Evolutionary conservation across 2,797 vertebrate genomes (phyloP), one percentile per base, ranked within the genome.

Genomic region (Dipus sagitta): DNA sequence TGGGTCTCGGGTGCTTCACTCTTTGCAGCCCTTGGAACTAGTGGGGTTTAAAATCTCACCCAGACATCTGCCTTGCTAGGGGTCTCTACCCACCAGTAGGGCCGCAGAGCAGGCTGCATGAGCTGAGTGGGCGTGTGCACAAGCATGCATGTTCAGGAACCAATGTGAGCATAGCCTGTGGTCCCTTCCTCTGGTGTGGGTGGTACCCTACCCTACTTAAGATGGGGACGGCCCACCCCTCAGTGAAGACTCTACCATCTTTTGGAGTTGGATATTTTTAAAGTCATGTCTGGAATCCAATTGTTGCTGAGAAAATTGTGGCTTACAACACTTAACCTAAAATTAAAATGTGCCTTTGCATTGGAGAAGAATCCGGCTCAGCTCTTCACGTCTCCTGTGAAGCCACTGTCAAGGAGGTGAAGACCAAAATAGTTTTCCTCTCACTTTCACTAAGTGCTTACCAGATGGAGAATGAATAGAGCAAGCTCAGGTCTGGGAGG

Each of bases 251-350:
- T 26, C 90, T 7, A 84, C 68, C 60, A 23, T 89, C 72, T 30
- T 34, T 14, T 8, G 1, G 9, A 76, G 72, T 42, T 28, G 47
- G 72, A 6, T 92, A 89, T 93, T 95, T 94, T 70, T 85, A 60
- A 88, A 97, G 77, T 71, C 74, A 85, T 0, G 54, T 96, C 79
- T 38, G 88, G 72, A 30, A 95, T 89, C 92, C 90, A 67, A 96
- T 80, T 12, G 75, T 94, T 87, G 30, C 91, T 96, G 86, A 92
- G 96, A 95, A 96, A 94, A 87, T 38, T 72, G 86, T 94, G 93
- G 96, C 96, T 92, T 87, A 67, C 71, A 93, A 24, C 8, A 1
- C 54, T 60, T 88, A 17, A 72, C 96, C 91, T 97, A 86, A 38
- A 79, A 95, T 58, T 90, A 92, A 93, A 91, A 67, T 58, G 62